A percentile compares a stretch with the other conserved stretches of the same genome.
These are phyloP conservation scores for Odontamblyopus rebecca DNA, from an alignment of 2,797 vertebrate species.

Conservation along the genomic window DNA sequence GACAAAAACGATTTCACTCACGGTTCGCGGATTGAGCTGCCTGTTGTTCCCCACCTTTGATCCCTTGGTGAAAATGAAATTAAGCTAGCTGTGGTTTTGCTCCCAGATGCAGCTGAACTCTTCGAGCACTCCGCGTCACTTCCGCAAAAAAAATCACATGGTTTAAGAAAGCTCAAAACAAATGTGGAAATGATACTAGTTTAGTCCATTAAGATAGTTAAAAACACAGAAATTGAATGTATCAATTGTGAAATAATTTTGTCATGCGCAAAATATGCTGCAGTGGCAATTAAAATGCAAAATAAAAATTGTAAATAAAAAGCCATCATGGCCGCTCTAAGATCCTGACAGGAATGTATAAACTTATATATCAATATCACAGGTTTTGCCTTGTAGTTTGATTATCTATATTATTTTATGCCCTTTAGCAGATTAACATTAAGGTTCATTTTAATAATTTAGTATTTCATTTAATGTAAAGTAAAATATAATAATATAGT, in stretches of 20 bases:
- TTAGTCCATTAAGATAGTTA: not conserved
- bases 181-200: not conserved
- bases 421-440: not conserved
- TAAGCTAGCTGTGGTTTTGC: conserved; percentile 63
- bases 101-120: conserved; percentile 71
- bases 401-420: not conserved
- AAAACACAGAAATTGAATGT: not conserved
- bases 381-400: not conserved
- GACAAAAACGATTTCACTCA: conserved; percentile 31
- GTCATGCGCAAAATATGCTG: too few species aligned
- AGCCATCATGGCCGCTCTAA: conserved; percentile 13
- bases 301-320: conserved; percentile 11
- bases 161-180: not conserved
- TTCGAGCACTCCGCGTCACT: conserved; percentile 74
- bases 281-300: not conserved
- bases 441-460: too few species aligned
- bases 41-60: conserved; percentile 9
- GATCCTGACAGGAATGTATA: conserved; percentile 53
- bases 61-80: conserved; percentile 32
- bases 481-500: not conserved
- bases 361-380: not conserved
- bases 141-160: conserved; percentile 71
- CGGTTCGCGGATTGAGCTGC: conserved; percentile 21
- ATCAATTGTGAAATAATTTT: not conserved
- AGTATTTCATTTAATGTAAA: not conserved